Evolutionary conservation across 2,797 vertebrate species (phyloP).

Genomic region (Petrocephalus sullivani): DNA sequence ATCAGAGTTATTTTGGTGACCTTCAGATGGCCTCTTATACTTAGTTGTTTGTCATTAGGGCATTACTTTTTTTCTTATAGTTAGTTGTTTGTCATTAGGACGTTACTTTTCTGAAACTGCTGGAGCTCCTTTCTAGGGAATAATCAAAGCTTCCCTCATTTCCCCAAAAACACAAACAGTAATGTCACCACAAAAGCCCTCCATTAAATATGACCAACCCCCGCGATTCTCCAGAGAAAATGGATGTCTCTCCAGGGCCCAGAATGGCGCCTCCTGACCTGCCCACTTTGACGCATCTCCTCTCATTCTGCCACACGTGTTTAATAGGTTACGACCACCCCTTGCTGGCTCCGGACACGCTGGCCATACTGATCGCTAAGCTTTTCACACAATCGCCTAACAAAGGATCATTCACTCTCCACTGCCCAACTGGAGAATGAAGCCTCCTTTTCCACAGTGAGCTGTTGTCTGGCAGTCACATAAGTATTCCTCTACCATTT

Average conservation of each 20-base stretch:
- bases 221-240: neutral
- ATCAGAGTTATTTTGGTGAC: neutral
- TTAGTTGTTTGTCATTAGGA: neutral
- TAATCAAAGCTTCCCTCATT: neutral
- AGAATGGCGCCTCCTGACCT: neutral
- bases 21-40: neutral
- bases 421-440: neutral
- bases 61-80: neutral
- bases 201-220: neutral
- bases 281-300: neutral
- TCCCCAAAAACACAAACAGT: neutral
- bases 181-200: neutral
- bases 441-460: conserved; percentile 3
- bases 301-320: neutral
- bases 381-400: conserved; percentile 1
- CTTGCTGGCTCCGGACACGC: neutral
- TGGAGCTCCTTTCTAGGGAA: neutral
- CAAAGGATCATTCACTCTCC: conserved; percentile 14
- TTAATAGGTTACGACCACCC: neutral
- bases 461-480: conserved; percentile 21
- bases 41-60: neutral
- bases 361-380: neutral
- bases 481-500: conserved; percentile 4
- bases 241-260: neutral
- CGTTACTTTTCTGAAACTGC: neutral